Evolutionary conservation across 1,140 invertebrate species (phyloP).

Genomic region (Drosophila dunni): DNA sequence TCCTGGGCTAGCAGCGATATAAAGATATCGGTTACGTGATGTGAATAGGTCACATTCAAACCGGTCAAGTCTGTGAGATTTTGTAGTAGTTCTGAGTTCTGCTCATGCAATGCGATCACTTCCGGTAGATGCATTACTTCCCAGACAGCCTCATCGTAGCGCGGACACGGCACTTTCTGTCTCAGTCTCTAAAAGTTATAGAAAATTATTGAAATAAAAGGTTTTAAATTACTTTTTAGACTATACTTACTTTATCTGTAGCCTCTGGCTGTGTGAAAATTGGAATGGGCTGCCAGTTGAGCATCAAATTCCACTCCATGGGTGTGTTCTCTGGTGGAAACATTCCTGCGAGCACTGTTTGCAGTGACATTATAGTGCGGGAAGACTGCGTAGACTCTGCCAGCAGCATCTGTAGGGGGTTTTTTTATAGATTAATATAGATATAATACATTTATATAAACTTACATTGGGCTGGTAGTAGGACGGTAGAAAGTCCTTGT

Average conservation of each 20-base stretch:
- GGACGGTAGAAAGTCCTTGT: slow-evolving; percentile 86
- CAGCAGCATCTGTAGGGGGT: slow-evolving; percentile 85
- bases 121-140: slow-evolving; percentile 84
- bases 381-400: slow-evolving; percentile 90
- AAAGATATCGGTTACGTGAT: slow-evolving; percentile 87
- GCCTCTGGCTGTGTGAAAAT: slow-evolving; percentile 87
- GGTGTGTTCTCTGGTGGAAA: slow-evolving; percentile 87
- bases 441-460: neutral
- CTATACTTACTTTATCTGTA: slow-evolving; percentile 85
- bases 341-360: slow-evolving; percentile 89
- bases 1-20: slow-evolving; percentile 87
- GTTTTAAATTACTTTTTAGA: neutral
- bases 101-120: slow-evolving; percentile 85
- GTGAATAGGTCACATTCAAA: slow-evolving; percentile 85
- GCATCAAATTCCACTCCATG: slow-evolving; percentile 87
- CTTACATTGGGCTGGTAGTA: slow-evolving; percentile 86
- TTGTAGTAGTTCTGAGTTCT: slow-evolving; percentile 85
- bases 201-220: neutral
- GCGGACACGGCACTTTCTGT: slow-evolving; percentile 85
- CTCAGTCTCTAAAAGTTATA: slow-evolving; percentile 84
- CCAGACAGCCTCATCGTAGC: slow-evolving; percentile 86
- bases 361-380: slow-evolving; percentile 91
- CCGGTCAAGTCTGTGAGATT: slow-evolving; percentile 86
- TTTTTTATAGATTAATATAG: slow-evolving; percentile 4
- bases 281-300: slow-evolving; percentile 91